Conservation (phyloP, 2,113 vertebrate genomes). For the Microcebus ravelobensis region DNA sequence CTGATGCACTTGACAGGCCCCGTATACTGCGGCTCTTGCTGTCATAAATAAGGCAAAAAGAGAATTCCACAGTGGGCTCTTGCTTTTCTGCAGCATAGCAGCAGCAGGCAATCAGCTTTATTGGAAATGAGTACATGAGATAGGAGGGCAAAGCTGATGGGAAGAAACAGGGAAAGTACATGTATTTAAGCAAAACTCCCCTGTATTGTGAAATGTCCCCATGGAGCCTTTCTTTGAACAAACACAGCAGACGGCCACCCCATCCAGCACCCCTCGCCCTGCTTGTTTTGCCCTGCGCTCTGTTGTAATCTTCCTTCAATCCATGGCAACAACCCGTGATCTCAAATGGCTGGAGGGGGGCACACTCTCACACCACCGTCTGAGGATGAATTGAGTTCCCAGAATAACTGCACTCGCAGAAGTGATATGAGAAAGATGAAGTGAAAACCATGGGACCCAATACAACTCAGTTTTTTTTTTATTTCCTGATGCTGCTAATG, state of each 20-base stretch:
- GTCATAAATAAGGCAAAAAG: slow-evolving; percentile 32
- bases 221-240: slow-evolving; percentile 46
- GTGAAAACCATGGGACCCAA: background rate
- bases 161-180: background rate
- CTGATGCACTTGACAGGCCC: slow-evolving; percentile 1
- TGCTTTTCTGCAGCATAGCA: background rate
- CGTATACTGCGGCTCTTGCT: slow-evolving; percentile 7
- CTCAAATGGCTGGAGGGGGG: background rate
- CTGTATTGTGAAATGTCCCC: slow-evolving; percentile 53
- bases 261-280: background rate
- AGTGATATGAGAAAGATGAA: slow-evolving; percentile 49
- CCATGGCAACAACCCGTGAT: slow-evolving; percentile 54
- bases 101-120: slow-evolving; percentile 20
- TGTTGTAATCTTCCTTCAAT: slow-evolving; percentile 30
- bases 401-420: slow-evolving; percentile 44
- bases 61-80: background rate
- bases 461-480: background rate
- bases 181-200: slow-evolving; percentile 62
- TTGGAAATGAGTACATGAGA: slow-evolving; percentile 47
- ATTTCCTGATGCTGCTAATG: slow-evolving; percentile 27
- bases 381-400: slow-evolving; percentile 5
- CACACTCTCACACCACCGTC: slow-evolving; percentile 19
- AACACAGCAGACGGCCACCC: slow-evolving; percentile 43
- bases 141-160: background rate
- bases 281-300: background rate